Evolutionary conservation across 1,140 invertebrate genomes (phyloP).

Genomic region (Papilio glaucus): DNA sequence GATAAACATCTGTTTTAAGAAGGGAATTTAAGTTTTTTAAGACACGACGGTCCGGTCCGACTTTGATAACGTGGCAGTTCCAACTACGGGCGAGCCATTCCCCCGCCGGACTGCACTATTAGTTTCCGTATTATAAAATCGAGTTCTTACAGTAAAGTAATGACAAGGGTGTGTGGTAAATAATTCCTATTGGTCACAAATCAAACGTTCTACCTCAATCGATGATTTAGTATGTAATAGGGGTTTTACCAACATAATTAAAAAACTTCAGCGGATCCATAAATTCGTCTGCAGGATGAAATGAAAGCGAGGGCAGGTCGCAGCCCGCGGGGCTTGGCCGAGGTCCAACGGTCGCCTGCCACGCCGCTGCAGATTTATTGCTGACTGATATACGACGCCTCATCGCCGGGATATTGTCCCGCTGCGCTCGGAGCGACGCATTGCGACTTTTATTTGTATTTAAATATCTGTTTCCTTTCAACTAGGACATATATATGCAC

Average conservation of each 20-base stretch:
- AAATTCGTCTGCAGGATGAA: constrained; percentile 14
- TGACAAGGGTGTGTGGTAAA: no score
- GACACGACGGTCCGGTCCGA: no score
- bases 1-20: no score
- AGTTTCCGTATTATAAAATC: no score
- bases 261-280: constrained; percentile 3
- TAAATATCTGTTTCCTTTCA: background rate
- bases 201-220: no score
- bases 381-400: constrained; percentile 11
- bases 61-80: no score
- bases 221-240: background rate
- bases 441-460: constrained; percentile 4
- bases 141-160: no score
- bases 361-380: background rate
- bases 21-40: no score
- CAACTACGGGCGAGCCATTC: no score
- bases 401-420: background rate
- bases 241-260: background rate
- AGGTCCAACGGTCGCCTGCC: background rate
- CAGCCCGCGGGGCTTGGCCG: background rate
- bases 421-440: background rate
- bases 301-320: constrained; percentile 19
- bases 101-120: no score
- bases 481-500: background rate
- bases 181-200: no score